A percentile compares a stretch with the other conserved stretches of the same genome.
Conservation (phyloP, 2,113 vertebrate species). For the Psittacara wagleri region DNA sequence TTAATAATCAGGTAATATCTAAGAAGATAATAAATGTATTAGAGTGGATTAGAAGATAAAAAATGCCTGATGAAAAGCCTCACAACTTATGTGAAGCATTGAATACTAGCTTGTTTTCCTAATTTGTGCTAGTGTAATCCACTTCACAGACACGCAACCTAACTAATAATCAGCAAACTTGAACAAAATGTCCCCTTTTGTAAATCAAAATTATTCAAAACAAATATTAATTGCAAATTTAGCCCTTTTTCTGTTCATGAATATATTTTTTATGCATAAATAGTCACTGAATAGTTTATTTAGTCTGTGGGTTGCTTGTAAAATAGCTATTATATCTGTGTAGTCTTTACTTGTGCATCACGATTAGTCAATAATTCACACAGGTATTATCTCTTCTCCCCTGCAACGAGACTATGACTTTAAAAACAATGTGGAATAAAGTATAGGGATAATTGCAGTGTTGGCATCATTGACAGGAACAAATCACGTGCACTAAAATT, state of each 20-base stretch:
- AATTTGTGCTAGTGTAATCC: neutral
- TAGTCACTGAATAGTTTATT: slow-evolving; percentile 38
- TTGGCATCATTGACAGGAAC: neutral
- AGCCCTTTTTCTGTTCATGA: neutral
- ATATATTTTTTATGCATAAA: slow-evolving; percentile 36
- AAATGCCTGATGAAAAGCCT: neutral
- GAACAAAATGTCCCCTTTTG: slow-evolving; percentile 15
- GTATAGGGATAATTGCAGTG: neutral
- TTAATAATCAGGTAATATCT: neutral
- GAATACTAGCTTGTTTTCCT: neutral
- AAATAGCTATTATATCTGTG: neutral
- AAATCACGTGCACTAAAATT: neutral
- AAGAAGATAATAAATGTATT: neutral
- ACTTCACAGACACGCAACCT: neutral
- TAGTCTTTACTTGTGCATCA: neutral
- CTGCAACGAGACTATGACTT: neutral
- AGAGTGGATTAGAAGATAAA: neutral
- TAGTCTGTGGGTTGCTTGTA: neutral
- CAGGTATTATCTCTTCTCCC: neutral
- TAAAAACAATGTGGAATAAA: neutral
- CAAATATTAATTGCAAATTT: slow-evolving; percentile 60
- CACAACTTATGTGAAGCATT: neutral
- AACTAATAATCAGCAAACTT: slow-evolving; percentile 10
- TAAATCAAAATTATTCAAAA: slow-evolving; percentile 26
- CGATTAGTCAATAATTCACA: neutral